Percentiles rank a stretch among this genome's conserved stretches.
phyloP scores from a whole-genome alignment of 2,797 vertebrate species.

The Taenioides sp. region DNA sequence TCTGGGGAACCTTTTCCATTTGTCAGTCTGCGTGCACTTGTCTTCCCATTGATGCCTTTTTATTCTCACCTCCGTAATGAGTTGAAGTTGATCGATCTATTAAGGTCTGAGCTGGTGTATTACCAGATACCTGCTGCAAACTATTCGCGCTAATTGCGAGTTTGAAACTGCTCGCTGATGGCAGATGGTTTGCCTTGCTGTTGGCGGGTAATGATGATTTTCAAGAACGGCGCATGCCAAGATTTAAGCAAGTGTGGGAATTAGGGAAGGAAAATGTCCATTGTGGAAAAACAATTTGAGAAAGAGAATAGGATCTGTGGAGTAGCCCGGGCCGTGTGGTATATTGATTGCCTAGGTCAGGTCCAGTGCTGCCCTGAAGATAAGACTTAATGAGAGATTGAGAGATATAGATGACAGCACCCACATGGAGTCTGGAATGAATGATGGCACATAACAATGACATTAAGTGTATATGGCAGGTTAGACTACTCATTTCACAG shows the following conservation, averaged over 20 bases:
- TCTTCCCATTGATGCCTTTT: conserved; percentile 36
- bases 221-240: background rate
- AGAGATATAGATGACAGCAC: conserved; percentile 35
- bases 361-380: conserved; percentile 51
- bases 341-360: conserved; percentile 53
- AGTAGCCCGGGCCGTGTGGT: conserved; percentile 16
- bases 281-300: conserved; percentile 35
- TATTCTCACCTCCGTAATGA: conserved; percentile 56
- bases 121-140: conserved; percentile 52
- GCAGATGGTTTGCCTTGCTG: conserved; percentile 48
- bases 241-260: conserved; percentile 13
- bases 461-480: conserved; percentile 5
- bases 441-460: conserved; percentile 13
- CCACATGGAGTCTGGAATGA: conserved; percentile 20
- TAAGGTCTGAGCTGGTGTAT: conserved; percentile 58
- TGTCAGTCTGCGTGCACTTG: conserved; percentile 24
- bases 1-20: conserved; percentile 16
- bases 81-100: conserved; percentile 60
- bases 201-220: conserved; percentile 25
- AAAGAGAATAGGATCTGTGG: conserved; percentile 13
- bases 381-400: conserved; percentile 70
- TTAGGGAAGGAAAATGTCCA: conserved; percentile 10
- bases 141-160: conserved; percentile 45
- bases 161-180: conserved; percentile 31
- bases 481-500: background rate